A percentile compares a stretch with the other conserved stretches of the same genome.
Evolutionary conservation across 2,797 vertebrate genomes (phyloP).

Genomic region (Pangasius macronema): DNA sequence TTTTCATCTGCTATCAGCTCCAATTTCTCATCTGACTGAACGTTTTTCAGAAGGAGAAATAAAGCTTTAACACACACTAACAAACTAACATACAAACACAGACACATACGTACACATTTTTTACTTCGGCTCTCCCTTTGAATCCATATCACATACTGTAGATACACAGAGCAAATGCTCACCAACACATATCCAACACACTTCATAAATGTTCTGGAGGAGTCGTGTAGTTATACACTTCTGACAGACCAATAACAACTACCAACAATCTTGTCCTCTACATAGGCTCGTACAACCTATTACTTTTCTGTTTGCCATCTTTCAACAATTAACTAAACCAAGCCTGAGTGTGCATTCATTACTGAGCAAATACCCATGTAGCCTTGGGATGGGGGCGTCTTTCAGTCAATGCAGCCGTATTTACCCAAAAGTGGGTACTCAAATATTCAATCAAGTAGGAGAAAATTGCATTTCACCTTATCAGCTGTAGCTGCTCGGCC

Average conservation of each 20-base stretch:
- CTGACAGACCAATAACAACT: slow-evolving; percentile 49
- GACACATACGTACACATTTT: not conserved
- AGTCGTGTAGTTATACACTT: slow-evolving; percentile 42
- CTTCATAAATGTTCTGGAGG: slow-evolving; percentile 17
- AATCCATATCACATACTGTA: not conserved
- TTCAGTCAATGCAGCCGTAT: slow-evolving; percentile 53
- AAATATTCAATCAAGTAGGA: slow-evolving; percentile 67
- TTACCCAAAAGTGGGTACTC: slow-evolving; percentile 63
- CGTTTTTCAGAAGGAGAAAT: not conserved
- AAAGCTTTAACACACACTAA: not conserved
- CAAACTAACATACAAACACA: not conserved
- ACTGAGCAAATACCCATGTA: slow-evolving; percentile 24
- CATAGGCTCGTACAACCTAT: slow-evolving; percentile 15
- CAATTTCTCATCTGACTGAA: not conserved
- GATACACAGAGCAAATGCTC: not conserved
- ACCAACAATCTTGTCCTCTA: slow-evolving; percentile 39
- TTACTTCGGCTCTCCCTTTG: not conserved
- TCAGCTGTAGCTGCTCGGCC: slow-evolving; percentile 56
- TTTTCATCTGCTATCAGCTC: not conserved
- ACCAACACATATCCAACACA: slow-evolving; percentile 14
- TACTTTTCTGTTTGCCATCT: slow-evolving; percentile 37
- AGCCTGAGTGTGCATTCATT: slow-evolving; percentile 56
- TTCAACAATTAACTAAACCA: slow-evolving; percentile 60
- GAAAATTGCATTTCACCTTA: slow-evolving; percentile 66
- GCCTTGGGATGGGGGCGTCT: slow-evolving; percentile 32